Conservation (phyloP, 1,140 invertebrate genomes). For the Cardiocondyla obscurior region DNA sequence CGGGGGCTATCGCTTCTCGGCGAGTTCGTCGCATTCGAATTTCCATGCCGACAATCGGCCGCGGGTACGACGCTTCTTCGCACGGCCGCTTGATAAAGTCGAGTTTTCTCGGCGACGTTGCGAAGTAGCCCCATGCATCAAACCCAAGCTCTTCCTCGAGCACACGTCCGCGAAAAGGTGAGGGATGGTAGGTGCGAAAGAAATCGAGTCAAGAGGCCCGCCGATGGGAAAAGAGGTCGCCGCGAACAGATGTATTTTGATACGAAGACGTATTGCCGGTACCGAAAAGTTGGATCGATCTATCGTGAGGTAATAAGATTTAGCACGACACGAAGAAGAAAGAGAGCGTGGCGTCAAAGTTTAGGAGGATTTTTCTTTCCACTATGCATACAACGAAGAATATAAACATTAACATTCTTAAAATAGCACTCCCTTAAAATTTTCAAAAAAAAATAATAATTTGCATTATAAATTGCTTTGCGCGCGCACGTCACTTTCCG, state of each 20-base stretch:
- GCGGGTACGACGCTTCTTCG: slow-evolving; percentile 17
- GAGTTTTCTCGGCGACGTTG: slow-evolving; percentile 55
- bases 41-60: slow-evolving; percentile 52
- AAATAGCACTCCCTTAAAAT: neutral
- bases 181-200: slow-evolving; percentile 55
- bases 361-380: neutral
- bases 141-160: slow-evolving; percentile 52
- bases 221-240: slow-evolving; percentile 44
- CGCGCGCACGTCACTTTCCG: slow-evolving; percentile 32
- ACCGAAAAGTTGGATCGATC: slow-evolving; percentile 46
- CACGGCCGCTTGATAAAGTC: slow-evolving; percentile 65
- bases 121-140: slow-evolving; percentile 71
- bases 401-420: neutral
- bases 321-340: neutral
- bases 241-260: slow-evolving; percentile 46
- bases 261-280: slow-evolving; percentile 48
- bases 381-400: neutral
- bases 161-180: slow-evolving; percentile 42
- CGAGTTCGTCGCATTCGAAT: slow-evolving; percentile 54
- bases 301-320: slow-evolving; percentile 46
- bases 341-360: neutral
- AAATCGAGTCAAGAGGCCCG: slow-evolving; percentile 33
- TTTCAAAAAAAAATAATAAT: neutral
- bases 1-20: slow-evolving; percentile 32
- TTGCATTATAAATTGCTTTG: slow-evolving; percentile 12